These are phyloP conservation scores for Streptopelia turtur DNA, from an alignment of 2,797 vertebrate genomes.

Conservation along the genomic window DNA sequence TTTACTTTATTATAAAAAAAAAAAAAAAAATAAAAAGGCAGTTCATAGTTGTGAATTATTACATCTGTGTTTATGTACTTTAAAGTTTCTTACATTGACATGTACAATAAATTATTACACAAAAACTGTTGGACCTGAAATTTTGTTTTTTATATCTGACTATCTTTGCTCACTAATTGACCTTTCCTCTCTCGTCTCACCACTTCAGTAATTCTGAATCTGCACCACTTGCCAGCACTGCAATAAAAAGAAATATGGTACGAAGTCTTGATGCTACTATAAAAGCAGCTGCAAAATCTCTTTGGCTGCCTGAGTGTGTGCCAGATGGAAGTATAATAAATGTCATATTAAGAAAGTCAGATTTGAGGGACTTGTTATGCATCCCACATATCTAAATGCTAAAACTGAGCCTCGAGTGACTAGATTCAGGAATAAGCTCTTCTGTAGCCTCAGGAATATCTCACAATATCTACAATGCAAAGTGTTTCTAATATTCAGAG, in stretches of 20 bases:
- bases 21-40: not conserved
- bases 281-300: conserved; percentile 33
- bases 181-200: not conserved
- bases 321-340: conserved; percentile 45
- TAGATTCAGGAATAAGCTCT: conserved; percentile 3
- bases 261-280: not conserved
- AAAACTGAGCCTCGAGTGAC: conserved; percentile 12
- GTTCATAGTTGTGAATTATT: not conserved
- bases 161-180: not conserved
- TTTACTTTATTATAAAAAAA: not conserved
- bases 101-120: not conserved
- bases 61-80: not conserved
- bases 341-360: not conserved
- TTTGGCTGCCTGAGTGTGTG: not conserved
- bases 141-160: not conserved
- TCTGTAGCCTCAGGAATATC: conserved; percentile 2
- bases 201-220: not conserved
- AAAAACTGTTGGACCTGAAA: not conserved
- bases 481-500: conserved; percentile 31
- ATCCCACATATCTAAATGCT: conserved; percentile 29
- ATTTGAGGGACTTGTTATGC: not conserved
- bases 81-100: not conserved
- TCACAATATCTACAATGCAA: not conserved
- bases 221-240: not conserved
- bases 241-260: conserved; percentile 25